Evolutionary conservation across 1,140 invertebrate genomes (phyloP), one percentile per base, ranked within the genome.

Genomic region (Agraylea sexmaculata): DNA sequence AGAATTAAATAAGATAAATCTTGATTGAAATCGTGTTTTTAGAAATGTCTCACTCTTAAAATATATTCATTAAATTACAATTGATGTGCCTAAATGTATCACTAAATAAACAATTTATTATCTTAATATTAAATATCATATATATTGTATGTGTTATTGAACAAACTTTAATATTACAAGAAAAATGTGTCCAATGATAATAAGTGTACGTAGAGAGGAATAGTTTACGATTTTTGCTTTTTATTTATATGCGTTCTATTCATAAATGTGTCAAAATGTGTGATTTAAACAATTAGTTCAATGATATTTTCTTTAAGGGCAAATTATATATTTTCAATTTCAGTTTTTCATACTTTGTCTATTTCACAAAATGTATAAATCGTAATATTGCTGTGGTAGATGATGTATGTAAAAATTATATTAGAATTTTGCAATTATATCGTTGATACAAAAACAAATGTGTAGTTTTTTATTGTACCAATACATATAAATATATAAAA

Each of bases 21-120:
- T 39, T 30, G 37, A 39, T 30, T 39, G 22, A 30, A 41, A 47
- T 45, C 21, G 33, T 42, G 42, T 31, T 37, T 53, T 49, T 53
- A 53, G 50, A 53, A 54, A 55, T 51, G 18, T 39, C 47, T 46
- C 46, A 40, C 21, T 50, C 42, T 38, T 40, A 30, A 38, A 28
- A 21, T 40, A 33, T 37, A 21, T 47, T 44, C 25, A 40, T 33
- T 40, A 35, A 36, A 30, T 64, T 66, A 66, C 54, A 68, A 66
- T 68, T 58, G 63, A 68, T 68, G 65, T 68, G 65, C 64, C 64
- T 68, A 68, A 64, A 62, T 66, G 64, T 67, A 62, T 59, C 57
- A 62, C 50, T 62, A 56, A 44, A 49, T 43, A 42, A 42, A 38
- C 33, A 37, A 42, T 46, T 44, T 47, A 47, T 49, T 46, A 39